phyloP scores from a whole-genome alignment of 2,888 invertebrate species.

The Caenorhabditis doughertyi region DNA sequence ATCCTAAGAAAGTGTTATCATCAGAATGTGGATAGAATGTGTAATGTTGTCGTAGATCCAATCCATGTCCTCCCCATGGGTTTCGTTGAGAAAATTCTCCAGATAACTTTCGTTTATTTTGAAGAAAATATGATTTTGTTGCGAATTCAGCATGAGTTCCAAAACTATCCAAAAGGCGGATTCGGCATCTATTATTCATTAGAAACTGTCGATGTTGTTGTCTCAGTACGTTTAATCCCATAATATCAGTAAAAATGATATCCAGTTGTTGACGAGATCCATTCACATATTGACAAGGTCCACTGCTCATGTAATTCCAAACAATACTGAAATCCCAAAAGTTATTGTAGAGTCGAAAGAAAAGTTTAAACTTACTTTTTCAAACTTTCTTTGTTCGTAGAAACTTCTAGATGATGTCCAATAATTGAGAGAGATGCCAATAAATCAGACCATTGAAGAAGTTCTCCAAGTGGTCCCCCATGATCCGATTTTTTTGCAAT shows the following conservation, averaged over 20 bases:
- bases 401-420: conserved; percentile 84
- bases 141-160: conserved; percentile 85
- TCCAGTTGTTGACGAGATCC: conserved; percentile 76
- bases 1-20: conserved; percentile 85
- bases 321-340: conserved; percentile 24
- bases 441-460: conserved; percentile 85
- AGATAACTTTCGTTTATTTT: conserved; percentile 76
- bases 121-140: conserved; percentile 82
- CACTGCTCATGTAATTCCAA: conserved; percentile 2
- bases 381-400: conserved; percentile 82
- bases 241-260: conserved; percentile 84
- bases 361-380: conserved; percentile 63
- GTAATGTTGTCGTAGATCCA: conserved; percentile 83
- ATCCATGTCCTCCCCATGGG: conserved; percentile 84
- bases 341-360: not conserved
- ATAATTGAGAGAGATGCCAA: conserved; percentile 84
- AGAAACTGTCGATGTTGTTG: conserved; percentile 81
- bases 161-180: conserved; percentile 84
- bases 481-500: conserved; percentile 83
- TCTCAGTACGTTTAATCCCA: conserved; percentile 83
- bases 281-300: conserved; percentile 49
- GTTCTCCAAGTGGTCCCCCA: conserved; percentile 85
- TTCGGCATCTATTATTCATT: conserved; percentile 83
- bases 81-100: conserved; percentile 79
- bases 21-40: conserved; percentile 83